Evolutionary conservation across 2,113 vertebrate genomes (phyloP).

Genomic region (Hylia prasina): DNA sequence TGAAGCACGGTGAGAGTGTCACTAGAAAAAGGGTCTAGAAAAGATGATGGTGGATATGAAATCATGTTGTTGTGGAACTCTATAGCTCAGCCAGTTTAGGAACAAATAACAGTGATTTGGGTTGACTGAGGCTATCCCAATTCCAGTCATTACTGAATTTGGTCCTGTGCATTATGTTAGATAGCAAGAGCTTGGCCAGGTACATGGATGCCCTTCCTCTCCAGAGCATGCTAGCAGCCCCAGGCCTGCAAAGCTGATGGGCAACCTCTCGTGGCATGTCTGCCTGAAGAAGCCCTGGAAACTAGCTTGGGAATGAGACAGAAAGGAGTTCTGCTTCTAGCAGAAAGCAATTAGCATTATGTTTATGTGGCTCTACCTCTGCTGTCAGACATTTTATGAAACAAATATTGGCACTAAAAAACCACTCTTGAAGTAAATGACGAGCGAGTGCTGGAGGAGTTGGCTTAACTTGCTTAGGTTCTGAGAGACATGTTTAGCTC

Average conservation of each 20-base stretch:
- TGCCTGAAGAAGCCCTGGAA: neutral
- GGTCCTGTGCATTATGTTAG: neutral
- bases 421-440: neutral
- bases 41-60: neutral
- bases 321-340: conserved; percentile 18
- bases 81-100: neutral
- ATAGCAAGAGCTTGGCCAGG: neutral
- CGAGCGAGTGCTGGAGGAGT: neutral
- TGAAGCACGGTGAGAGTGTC: neutral
- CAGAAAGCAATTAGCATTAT: conserved; percentile 28
- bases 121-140: neutral
- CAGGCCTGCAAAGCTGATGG: neutral
- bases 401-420: neutral
- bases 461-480: neutral
- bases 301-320: neutral
- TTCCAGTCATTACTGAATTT: neutral
- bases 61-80: neutral
- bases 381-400: neutral
- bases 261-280: neutral
- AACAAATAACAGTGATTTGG: neutral
- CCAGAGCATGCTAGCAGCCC: neutral
- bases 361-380: conserved; percentile 30
- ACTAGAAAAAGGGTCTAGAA: neutral
- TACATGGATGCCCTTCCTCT: neutral
- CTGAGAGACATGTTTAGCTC: neutral